phyloP scores from a whole-genome alignment of 2,797 vertebrate genomes.

The Xiphorhynchus erythropygius region DNA sequence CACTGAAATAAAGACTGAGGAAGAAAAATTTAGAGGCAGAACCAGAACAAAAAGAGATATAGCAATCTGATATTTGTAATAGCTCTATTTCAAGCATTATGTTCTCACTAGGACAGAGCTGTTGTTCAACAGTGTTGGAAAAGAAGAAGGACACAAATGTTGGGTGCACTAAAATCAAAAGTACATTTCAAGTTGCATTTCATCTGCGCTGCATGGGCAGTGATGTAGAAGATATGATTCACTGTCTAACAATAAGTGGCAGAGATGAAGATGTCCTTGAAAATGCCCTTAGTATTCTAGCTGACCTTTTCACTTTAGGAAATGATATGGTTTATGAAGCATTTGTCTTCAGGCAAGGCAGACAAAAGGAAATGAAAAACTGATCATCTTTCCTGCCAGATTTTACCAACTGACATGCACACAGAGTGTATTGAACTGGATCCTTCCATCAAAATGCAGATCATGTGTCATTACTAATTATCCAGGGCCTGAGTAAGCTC shows the following conservation, averaged over 20 bases:
- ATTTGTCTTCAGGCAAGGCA: conserved; percentile 10
- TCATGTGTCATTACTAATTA: conserved; percentile 8
- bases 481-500: background rate
- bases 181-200: background rate
- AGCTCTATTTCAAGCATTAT: background rate
- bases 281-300: conserved; percentile 23
- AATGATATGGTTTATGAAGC: conserved; percentile 17
- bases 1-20: background rate
- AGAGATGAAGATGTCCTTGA: conserved; percentile 44
- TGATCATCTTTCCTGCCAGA: background rate
- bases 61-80: background rate
- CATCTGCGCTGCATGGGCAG: background rate
- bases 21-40: background rate
- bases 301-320: conserved; percentile 44
- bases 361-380: background rate
- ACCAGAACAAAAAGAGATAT: background rate
- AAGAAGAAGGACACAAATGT: background rate
- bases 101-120: background rate
- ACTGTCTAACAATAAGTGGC: background rate
- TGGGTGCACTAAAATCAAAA: background rate
- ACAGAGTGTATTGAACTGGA: background rate
- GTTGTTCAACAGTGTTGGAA: background rate
- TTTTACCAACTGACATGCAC: background rate
- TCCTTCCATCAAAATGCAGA: conserved; percentile 59
- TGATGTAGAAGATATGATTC: background rate